Percentiles rank a stretch among this genome's conserved stretches.
phyloP scores from a whole-genome alignment of 2,888 invertebrate species.

The Subacronicta megacephala region DNA sequence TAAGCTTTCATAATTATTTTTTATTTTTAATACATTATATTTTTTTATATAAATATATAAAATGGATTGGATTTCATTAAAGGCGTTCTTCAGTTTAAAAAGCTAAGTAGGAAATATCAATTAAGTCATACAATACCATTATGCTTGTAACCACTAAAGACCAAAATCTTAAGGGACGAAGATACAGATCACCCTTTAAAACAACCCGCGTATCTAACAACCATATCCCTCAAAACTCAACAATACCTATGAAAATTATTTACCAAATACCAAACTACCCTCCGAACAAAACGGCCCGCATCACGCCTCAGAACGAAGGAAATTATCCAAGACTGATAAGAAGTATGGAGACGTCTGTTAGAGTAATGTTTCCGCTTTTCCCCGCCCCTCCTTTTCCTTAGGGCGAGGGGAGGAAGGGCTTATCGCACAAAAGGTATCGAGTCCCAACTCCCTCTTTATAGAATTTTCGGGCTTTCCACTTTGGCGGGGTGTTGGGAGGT shows the following conservation, averaged over 20 bases:
- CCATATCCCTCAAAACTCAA: slow-evolving; percentile 40
- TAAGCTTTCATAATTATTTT: too few species aligned
- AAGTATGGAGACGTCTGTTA: slow-evolving; percentile 81
- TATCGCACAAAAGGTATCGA: slow-evolving; percentile 87
- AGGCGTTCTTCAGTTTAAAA: too few species aligned
- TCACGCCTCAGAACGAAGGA: slow-evolving; percentile 74
- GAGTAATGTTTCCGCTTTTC: slow-evolving; percentile 82
- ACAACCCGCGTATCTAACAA: slow-evolving; percentile 1
- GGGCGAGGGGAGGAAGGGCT: slow-evolving; percentile 71
- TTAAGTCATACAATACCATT: too few species aligned
- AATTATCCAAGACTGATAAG: slow-evolving; percentile 84
- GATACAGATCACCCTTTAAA: slow-evolving; percentile 40
- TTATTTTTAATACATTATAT: too few species aligned
- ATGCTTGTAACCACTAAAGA: neutral
- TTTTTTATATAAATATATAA: too few species aligned
- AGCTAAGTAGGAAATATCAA: too few species aligned
- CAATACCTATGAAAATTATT: slow-evolving; percentile 55
- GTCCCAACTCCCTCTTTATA: slow-evolving; percentile 82
- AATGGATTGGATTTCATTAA: too few species aligned
- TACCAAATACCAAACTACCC: slow-evolving; percentile 47
- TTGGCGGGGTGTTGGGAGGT: slow-evolving; percentile 64
- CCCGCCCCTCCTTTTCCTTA: slow-evolving; percentile 55
- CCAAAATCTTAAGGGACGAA: slow-evolving; percentile 19
- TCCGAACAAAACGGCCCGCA: slow-evolving; percentile 65
- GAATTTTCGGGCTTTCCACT: slow-evolving; percentile 84